Evolutionary conservation across 2,113 vertebrate species (phyloP).

Genomic region (Oophaga pumilio): DNA sequence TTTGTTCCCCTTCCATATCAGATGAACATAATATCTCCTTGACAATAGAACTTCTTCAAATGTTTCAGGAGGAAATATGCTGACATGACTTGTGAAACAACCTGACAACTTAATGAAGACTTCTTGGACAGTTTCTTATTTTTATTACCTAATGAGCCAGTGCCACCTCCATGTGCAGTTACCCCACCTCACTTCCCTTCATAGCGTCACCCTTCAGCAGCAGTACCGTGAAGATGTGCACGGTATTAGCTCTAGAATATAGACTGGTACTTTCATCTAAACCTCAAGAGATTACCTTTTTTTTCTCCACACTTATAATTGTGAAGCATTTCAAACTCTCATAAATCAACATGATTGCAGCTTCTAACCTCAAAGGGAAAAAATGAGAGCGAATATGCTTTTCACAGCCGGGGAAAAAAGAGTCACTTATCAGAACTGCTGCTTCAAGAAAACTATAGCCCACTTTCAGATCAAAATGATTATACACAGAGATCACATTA

Average conservation of each 20-base stretch:
- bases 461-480: not conserved
- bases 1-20: not conserved
- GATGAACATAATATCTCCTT: not conserved
- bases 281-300: conserved; percentile 32
- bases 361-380: conserved; percentile 36
- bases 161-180: not conserved
- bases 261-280: conserved; percentile 21
- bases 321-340: conserved; percentile 36
- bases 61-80: no score
- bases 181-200: not conserved
- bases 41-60: not conserved
- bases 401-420: not conserved
- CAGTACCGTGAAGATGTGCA: not conserved
- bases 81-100: no score
- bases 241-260: not conserved
- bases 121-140: not conserved
- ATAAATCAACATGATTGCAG: conserved; percentile 49
- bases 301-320: conserved; percentile 20
- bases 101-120: not conserved
- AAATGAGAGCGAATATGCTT: not conserved
- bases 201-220: not conserved
- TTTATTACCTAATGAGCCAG: not conserved
- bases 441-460: conserved; percentile 7
- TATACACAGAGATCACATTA: not conserved
- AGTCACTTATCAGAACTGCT: conserved; percentile 16